These are phyloP conservation scores for Monomorium pharaonis DNA, from an alignment of 1,140 invertebrate species.

Conservation along the genomic window DNA sequence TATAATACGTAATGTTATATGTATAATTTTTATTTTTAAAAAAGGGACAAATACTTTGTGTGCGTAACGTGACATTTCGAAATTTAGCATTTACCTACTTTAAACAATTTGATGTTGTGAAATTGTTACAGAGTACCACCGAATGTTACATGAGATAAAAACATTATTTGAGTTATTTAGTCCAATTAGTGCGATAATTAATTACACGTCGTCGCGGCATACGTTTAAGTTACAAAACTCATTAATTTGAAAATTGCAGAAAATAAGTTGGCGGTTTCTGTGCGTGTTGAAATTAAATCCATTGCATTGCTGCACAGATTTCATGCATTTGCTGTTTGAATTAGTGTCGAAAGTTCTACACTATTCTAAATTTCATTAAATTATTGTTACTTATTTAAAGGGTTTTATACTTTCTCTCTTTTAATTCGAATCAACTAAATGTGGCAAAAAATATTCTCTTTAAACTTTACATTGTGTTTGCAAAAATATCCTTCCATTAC, in stretches of 20 bases:
- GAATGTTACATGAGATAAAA: conserved; percentile 6
- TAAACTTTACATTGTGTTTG: background rate
- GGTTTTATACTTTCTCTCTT: background rate
- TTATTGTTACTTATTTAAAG: background rate
- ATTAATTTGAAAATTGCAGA: conserved; percentile 35
- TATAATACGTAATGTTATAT: background rate
- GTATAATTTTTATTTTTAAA: background rate
- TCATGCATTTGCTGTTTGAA: background rate
- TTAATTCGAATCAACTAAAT: background rate
- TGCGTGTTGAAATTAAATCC: conserved; percentile 29
- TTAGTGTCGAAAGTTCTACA: background rate
- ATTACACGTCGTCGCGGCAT: conserved; percentile 18
- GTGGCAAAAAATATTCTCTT: background rate
- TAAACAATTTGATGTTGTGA: background rate
- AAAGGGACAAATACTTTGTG: background rate
- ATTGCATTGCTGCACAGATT: background rate
- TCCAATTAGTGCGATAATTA: conserved; percentile 37
- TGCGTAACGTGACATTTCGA: background rate
- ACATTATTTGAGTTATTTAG: conserved; percentile 34
- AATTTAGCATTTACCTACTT: conserved; percentile 1
- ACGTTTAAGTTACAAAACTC: background rate
- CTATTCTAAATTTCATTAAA: background rate
- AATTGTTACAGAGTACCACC: background rate
- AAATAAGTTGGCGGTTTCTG: conserved; percentile 17
- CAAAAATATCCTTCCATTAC: background rate